Base-by-base conservation (phyloP, 2,113 vertebrate species). In the Malurus cyaneus region DNA sequence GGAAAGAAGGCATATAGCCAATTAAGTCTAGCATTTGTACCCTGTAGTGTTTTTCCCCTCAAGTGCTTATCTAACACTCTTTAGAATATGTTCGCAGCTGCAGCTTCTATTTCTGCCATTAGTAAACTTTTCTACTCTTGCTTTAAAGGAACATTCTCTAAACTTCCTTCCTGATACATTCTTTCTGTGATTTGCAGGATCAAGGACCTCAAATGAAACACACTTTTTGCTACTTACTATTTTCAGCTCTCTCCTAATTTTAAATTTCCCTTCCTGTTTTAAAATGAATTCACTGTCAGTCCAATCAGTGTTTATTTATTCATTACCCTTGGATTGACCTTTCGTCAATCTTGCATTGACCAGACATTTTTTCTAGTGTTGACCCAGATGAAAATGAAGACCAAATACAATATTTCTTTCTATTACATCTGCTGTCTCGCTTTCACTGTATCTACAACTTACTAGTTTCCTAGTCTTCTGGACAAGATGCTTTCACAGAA, bases 1-100 rank as follows among this genome's bases (percentile, higher is more conserved):
- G 82, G 92, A 92, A 92, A 87, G 79, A 24, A 96, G 61, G 79
- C 95, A 80, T 93, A 87, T 71, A 95, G 88, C 82, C 94, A 97
- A 96, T 97, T 97, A 95, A 96, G 80, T 83, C 82, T 96, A 96
- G 76, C 82, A 93, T 96, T 97, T 96, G 92, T 96, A 97, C 86
- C 95, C 94, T 92, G 94, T 94, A 94, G 95, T 90, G 93, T 65
- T 96, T 95, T 96, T 96, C 82, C 85, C 95, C 92, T 97, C 72
- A 95, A 96, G 95, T 97, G 92, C 82, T 96, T 97, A 93, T 96
- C 90, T 94, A 96, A 96, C 93, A 88, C 90, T 94, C 91, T 94
- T 97, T 94, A 83, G 67, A 96, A 93, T 94, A 86, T 67, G 64
- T 95, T 97, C 96, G 94, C 96, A 96, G 96, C 93, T 96, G 95